Evolutionary conservation across 2,888 invertebrate species (phyloP).

Genomic region (Polydrusus cervinus): DNA sequence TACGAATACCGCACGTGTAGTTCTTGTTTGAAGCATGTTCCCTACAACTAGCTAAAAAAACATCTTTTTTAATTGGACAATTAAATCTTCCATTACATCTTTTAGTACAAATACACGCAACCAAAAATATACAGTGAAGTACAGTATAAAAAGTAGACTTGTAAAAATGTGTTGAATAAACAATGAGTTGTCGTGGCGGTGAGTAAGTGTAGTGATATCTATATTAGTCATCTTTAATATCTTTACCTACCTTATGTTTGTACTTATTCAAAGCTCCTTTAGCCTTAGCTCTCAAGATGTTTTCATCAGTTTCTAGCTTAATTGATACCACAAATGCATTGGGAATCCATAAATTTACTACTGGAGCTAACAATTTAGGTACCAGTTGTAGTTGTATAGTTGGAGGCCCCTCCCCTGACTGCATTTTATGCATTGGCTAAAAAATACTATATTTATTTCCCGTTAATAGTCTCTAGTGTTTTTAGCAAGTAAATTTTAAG

Average conservation of each 20-base stretch:
- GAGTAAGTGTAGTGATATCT: too few species aligned
- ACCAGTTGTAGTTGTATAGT: slow-evolving; percentile 92
- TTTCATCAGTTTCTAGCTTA: slow-evolving; percentile 97
- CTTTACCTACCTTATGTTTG: slow-evolving; percentile 87
- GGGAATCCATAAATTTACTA: slow-evolving; percentile 94
- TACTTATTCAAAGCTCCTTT: slow-evolving; percentile 91
- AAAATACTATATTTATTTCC: too few species aligned
- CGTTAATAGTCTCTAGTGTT: too few species aligned
- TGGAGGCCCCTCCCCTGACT: slow-evolving; percentile 88
- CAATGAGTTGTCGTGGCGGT: too few species aligned
- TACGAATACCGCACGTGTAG: slow-evolving; percentile 84
- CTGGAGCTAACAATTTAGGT: slow-evolving; percentile 94
- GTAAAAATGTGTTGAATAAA: too few species aligned
- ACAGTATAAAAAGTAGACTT: too few species aligned
- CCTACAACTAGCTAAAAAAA: slow-evolving; percentile 93
- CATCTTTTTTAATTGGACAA: too few species aligned
- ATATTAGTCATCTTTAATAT: too few species aligned
- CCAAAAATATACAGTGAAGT: too few species aligned
- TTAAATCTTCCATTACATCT: too few species aligned
- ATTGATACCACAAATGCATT: slow-evolving; percentile 96
- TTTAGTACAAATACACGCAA: too few species aligned
- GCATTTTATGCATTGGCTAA: slow-evolving; percentile 96
- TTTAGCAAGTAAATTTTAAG: too few species aligned
- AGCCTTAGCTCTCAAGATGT: slow-evolving; percentile 88
- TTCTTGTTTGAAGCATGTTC: slow-evolving; percentile 91